Evolutionary conservation across 2,113 vertebrate genomes (phyloP).

Genomic region (Elanus axillaris): DNA sequence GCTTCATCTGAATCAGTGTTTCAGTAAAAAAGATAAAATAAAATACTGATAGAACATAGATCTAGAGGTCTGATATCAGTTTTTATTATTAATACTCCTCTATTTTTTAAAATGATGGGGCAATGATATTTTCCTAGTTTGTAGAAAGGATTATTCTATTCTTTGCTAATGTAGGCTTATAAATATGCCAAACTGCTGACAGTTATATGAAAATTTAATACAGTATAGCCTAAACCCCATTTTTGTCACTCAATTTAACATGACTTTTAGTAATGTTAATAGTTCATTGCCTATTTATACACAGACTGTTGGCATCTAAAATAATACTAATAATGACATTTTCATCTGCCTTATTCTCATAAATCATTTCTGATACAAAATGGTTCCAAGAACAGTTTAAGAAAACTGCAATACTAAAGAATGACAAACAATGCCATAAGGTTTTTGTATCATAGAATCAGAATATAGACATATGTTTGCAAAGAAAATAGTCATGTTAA

Average conservation of each 20-base stretch:
- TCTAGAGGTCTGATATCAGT: background rate
- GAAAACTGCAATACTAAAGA: background rate
- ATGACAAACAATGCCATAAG: background rate
- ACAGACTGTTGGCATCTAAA: background rate
- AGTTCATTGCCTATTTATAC: conserved; percentile 29
- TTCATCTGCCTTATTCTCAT: background rate
- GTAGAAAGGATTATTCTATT: conserved; percentile 7
- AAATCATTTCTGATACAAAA: background rate
- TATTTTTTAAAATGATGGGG: background rate
- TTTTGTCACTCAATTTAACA: conserved; percentile 40
- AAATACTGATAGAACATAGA: background rate
- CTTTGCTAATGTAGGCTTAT: conserved; percentile 16
- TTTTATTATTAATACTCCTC: conserved; percentile 11
- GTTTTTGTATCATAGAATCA: background rate
- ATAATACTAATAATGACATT: conserved; percentile 4
- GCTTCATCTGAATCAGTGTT: background rate
- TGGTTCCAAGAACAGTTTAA: background rate
- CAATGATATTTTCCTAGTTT: conserved; percentile 1
- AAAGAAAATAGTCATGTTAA: background rate
- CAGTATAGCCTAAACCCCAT: background rate
- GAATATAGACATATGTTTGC: background rate
- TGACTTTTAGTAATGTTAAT: background rate
- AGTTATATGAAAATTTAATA: conserved; percentile 42
- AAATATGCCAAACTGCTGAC: conserved; percentile 30
- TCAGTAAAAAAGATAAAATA: background rate